Evolutionary conservation across 2,888 invertebrate genomes (phyloP).

Genomic region (Pyralis farinalis): DNA sequence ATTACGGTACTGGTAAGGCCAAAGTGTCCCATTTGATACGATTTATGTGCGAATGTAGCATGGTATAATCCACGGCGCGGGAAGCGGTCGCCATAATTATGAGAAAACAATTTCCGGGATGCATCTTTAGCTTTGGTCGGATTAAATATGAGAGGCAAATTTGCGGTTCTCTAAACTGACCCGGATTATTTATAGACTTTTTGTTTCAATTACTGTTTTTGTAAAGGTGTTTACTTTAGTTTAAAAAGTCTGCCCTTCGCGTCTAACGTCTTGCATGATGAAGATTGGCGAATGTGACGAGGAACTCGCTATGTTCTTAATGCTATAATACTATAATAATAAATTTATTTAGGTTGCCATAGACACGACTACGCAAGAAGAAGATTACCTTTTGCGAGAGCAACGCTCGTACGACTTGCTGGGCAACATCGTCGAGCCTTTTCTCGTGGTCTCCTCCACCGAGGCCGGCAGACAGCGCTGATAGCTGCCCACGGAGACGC

Average conservation of each 20-base stretch:
- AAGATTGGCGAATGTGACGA: no score
- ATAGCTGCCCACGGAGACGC: constrained; percentile 82
- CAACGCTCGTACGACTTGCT: constrained; percentile 90
- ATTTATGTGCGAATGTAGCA: constrained; percentile 78
- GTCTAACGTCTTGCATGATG: no score
- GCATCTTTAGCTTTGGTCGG: constrained; percentile 63
- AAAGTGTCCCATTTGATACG: constrained; percentile 72
- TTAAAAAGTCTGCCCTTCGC: no score
- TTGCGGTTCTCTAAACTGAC: constrained; percentile 16
- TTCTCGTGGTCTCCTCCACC: constrained; percentile 87
- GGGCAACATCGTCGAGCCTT: constrained; percentile 91
- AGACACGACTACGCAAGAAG: no score
- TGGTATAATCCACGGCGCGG: constrained; percentile 62
- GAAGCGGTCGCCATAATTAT: constrained; percentile 69
- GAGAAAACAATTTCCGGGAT: constrained; percentile 78
- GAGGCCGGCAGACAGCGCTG: constrained; percentile 52
- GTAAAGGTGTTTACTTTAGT: constrained; percentile 1
- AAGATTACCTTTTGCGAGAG: constrained; percentile 89
- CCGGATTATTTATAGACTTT: background rate
- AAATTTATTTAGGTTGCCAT: no score
- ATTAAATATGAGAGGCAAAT: constrained; percentile 54
- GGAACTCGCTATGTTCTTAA: no score
- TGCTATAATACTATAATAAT: no score
- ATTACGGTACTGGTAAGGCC: constrained; percentile 75
- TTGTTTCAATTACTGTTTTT: background rate